phyloP scores from a whole-genome alignment of 2,888 invertebrate genomes.

The Phoenoteleia sp. region DNA sequence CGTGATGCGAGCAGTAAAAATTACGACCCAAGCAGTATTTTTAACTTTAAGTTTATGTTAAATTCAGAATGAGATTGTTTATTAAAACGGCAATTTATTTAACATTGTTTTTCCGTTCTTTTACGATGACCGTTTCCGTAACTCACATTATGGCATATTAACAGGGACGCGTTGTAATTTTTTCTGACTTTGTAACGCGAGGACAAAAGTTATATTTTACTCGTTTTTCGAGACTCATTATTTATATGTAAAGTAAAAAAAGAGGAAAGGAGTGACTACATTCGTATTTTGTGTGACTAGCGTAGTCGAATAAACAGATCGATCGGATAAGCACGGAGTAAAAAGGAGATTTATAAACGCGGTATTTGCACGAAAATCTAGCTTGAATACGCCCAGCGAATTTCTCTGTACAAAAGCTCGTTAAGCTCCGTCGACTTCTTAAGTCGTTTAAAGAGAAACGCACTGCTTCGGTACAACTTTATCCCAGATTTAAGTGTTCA shows the following conservation, averaged over 20 bases:
- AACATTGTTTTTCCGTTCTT: too few relatives aligned
- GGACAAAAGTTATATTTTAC: too few relatives aligned
- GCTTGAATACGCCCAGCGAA: slow-evolving; percentile 64
- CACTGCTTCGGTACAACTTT: slow-evolving; percentile 68
- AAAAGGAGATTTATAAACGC: slow-evolving; percentile 67
- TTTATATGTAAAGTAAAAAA: slow-evolving; percentile 39
- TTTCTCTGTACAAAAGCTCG: slow-evolving; percentile 68
- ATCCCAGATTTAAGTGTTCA: slow-evolving; percentile 69
- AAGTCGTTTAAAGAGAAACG: slow-evolving; percentile 70
- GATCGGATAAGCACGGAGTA: slow-evolving; percentile 61
- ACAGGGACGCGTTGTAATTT: too few relatives aligned
- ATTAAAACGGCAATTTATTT: too few relatives aligned
- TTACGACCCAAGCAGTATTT: too few relatives aligned
- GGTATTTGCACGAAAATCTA: slow-evolving; percentile 68
- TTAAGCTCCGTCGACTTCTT: slow-evolving; percentile 71
- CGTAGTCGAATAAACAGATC: slow-evolving; percentile 65
- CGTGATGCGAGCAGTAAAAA: too few relatives aligned
- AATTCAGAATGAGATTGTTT: too few relatives aligned
- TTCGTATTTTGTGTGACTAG: slow-evolving; percentile 60
- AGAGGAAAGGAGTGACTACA: slow-evolving; percentile 41
- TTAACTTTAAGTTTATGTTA: too few relatives aligned
- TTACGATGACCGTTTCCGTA: too few relatives aligned
- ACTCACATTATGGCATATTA: too few relatives aligned
- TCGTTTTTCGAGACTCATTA: slow-evolving; percentile 20
- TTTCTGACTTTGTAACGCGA: too few relatives aligned